Evolutionary conservation across 2,113 vertebrate genomes (phyloP).

Genomic region (Psilopogon haemacephalus): DNA sequence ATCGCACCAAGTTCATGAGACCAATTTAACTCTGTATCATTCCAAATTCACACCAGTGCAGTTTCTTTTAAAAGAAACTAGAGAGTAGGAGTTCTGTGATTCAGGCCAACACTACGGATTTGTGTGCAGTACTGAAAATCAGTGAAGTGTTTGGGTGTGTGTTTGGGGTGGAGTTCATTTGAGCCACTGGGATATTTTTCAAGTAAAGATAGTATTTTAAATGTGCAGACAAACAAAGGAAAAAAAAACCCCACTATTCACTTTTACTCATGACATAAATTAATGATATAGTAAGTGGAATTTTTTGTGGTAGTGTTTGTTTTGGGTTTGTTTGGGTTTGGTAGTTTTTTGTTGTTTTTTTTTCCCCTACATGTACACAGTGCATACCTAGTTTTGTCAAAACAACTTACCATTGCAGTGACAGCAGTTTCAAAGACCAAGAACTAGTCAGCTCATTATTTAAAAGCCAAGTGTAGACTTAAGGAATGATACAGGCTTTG

Average conservation of each 20-base stretch:
- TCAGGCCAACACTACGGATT: not conserved
- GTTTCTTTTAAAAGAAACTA: not conserved
- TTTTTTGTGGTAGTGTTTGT: not conserved
- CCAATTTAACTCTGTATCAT: not conserved
- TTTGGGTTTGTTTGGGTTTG: no score
- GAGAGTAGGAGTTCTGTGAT: not conserved
- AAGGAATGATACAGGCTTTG: not conserved
- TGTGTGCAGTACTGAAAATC: not conserved
- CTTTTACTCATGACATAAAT: not conserved
- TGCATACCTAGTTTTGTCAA: not conserved
- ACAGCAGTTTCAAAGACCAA: not conserved
- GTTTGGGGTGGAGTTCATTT: not conserved
- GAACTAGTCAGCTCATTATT: not conserved
- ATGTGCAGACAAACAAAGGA: not conserved
- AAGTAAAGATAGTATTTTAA: not conserved
- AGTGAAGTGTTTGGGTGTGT: not conserved
- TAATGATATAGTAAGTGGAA: not conserved
- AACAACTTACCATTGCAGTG: not conserved
- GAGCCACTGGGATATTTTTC: not conserved
- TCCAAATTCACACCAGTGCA: not conserved
- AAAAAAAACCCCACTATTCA: not conserved
- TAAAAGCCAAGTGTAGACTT: not conserved
- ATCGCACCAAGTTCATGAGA: conserved; percentile 22
- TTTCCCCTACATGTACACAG: not conserved
- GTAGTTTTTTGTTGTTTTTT: no score